A percentile compares a stretch with the other conserved stretches of the same genome.
phyloP scores from a whole-genome alignment of 2,797 vertebrate species.

The Pitangus sulphuratus region DNA sequence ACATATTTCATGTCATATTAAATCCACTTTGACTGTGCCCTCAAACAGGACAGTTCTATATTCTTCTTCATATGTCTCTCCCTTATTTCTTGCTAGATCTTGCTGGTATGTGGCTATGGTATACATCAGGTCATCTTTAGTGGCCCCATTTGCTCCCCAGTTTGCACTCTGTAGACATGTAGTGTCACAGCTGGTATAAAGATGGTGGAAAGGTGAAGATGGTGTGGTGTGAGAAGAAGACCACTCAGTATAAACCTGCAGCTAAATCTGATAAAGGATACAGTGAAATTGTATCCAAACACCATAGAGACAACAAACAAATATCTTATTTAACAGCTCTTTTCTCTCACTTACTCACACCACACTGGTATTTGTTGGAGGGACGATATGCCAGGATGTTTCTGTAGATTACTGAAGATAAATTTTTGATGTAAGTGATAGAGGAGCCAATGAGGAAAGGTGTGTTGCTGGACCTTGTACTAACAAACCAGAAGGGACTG shows the following conservation, averaged over 20 bases:
- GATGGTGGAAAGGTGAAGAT: not conserved
- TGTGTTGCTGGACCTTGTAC: not conserved
- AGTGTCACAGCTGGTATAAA: not conserved
- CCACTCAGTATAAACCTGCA: not conserved
- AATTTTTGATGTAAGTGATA: not conserved
- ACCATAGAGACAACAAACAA: not conserved
- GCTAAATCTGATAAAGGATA: not conserved
- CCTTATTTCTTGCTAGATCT: not conserved
- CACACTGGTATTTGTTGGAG: not conserved
- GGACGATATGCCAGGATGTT: not conserved
- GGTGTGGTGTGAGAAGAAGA: not conserved
- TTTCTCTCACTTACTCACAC: not conserved
- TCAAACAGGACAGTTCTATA: not conserved
- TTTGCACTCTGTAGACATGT: not conserved
- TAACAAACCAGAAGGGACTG: not conserved
- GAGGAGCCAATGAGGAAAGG: not conserved
- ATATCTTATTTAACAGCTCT: not conserved
- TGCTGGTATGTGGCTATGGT: not conserved
- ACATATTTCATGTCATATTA: not conserved
- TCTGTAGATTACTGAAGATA: not conserved
- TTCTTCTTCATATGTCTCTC: not conserved
- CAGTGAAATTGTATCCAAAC: not conserved
- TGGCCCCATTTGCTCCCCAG: not conserved
- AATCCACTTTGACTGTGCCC: not conserved
- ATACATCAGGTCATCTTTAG: not conserved